These are phyloP conservation scores for Aldrovandia affinis DNA, from an alignment of 2,797 vertebrate species.

Conservation along the genomic window DNA sequence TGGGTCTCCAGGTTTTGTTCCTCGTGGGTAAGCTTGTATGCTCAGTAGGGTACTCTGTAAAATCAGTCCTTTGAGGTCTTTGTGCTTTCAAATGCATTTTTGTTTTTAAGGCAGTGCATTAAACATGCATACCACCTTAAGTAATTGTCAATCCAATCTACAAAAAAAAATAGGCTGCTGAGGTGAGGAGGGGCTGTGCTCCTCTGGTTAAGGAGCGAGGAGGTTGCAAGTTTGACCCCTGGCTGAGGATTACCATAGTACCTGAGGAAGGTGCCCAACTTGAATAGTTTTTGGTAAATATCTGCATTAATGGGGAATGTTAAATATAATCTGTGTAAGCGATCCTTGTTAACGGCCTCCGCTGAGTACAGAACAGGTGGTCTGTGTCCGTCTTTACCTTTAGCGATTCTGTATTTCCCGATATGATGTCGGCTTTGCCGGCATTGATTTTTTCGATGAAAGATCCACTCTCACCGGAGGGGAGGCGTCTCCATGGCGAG, in stretches of 20 bases:
- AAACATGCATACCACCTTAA: no score
- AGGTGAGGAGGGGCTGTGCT: no score
- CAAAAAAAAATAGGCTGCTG: no score
- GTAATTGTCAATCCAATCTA: no score
- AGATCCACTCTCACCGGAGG: not conserved
- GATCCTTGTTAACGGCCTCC: not conserved
- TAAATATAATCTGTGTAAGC: not conserved
- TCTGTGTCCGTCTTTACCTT: not conserved
- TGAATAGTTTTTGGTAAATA: conserved; percentile 3
- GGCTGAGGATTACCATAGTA: not conserved
- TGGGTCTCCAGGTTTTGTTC: not conserved
- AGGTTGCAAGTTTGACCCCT: not conserved
- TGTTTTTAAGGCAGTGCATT: no score
- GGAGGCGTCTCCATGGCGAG: not conserved
- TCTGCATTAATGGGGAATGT: not conserved
- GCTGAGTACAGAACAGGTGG: not conserved
- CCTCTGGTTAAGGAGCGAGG: no score
- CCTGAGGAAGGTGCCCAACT: no score
- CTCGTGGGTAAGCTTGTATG: no score
- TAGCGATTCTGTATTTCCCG: not conserved
- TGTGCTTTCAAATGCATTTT: no score
- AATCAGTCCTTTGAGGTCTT: no score
- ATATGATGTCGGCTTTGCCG: not conserved
- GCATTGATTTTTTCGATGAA: not conserved
- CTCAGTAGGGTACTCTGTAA: no score